A percentile compares a stretch with the other conserved stretches of the same genome.
phyloP scores from a whole-genome alignment of 1,140 invertebrate species.

The Zaprionus camerounensis region DNA sequence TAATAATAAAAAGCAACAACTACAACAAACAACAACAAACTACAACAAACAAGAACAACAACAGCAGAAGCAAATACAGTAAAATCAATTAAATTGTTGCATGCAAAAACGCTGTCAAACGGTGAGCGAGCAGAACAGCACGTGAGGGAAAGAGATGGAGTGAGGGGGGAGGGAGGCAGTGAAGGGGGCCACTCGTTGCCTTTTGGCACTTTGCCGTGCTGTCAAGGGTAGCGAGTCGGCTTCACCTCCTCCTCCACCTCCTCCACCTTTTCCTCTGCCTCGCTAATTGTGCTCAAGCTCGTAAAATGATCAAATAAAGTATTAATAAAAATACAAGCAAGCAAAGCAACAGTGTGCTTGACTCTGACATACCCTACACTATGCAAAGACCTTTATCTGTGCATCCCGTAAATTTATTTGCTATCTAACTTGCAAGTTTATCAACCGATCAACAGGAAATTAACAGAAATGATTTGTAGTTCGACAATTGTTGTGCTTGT shows the following conservation, averaged over 20 bases:
- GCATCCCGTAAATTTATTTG: no score
- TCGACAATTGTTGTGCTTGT: no score
- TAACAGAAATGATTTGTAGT: no score
- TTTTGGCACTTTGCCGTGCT: conserved; percentile 25
- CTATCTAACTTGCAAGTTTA: no score
- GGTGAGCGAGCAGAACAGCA: not conserved
- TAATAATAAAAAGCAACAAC: conserved; percentile 38
- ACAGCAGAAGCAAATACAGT: conserved; percentile 34
- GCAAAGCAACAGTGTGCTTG: no score
- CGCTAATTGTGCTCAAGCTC: not conserved
- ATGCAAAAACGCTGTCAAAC: conserved; percentile 39
- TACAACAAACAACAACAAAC: conserved; percentile 8
- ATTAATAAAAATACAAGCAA: not conserved
- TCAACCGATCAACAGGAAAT: no score
- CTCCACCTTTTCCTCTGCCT: not conserved
- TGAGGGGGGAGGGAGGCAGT: not conserved
- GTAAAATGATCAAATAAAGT: not conserved
- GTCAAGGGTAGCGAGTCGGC: conserved; percentile 52
- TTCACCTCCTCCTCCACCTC: not conserved
- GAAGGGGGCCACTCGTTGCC: not conserved
- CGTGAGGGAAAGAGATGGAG: not conserved
- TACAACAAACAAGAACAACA: conserved; percentile 9
- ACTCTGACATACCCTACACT: no score
- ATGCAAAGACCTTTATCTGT: no score
- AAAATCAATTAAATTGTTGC: conserved; percentile 76